Base-by-base conservation (phyloP, 2,888 invertebrate genomes). In the Cerastoderma edule region DNA sequence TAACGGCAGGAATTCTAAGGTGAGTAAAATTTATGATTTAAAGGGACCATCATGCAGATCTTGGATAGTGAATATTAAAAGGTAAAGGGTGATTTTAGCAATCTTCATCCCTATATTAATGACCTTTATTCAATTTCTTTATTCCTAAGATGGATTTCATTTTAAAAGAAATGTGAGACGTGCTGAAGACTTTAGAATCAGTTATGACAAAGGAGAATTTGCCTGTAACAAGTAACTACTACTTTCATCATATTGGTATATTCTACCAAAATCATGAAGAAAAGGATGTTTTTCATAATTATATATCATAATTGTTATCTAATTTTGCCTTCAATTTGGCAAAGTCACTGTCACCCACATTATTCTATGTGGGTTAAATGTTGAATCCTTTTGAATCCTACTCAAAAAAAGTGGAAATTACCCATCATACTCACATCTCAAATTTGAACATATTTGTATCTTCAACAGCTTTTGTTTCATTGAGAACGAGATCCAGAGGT, bases 401-500 rank as follows among this genome's bases (percentile, higher is more conserved):
- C 24, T 16, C 22, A 19, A 16, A 28, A 27, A 8, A 8, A 27
- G 4, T 3, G 5, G 19, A 22, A 4, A 6, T 4, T 46, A 3
- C 4, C 22, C 46, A n/a, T 46, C n/a, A n/a, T 46, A 6, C 22
- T 13, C 22, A 22, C 4, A n/a, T 6, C 22, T 3, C 8, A 46
- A n/a, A 6, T 46, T 22, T n/a, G 19, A 6, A 19, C 22, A 6
- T 46, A 4, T 6, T 46, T 6, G 46, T n/a, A n/a, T n/a, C n/a
- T n/a, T n/a, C n/a, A n/a, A n/a, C 53, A 53, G 53, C 24, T 22
- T 53, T 22, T 53, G 53, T 53, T 53, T 53, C 27, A 24, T 53
- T 30, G 33, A 53, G 10, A 53, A 53, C 27, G 53, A 53, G 24
- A 10, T 53, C 2, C 24, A 53, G 53, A 53, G 27, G 53, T 24